Evolutionary conservation across 2,888 invertebrate genomes (phyloP), one percentile per base, ranked within the genome.

Genomic region (Ommatoiulus sabulosus): DNA sequence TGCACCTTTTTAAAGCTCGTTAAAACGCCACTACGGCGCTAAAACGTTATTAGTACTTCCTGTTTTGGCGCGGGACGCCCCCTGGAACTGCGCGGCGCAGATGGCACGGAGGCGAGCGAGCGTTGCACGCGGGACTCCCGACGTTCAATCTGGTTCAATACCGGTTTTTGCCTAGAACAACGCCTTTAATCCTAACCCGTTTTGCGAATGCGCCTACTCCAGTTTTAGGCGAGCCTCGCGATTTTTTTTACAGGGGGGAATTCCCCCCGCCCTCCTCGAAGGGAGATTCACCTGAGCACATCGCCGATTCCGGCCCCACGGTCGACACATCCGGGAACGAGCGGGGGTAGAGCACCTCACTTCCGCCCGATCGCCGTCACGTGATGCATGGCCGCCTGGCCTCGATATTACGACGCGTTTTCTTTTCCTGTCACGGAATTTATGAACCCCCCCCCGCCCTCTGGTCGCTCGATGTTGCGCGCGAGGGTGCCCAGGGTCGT

Each of bases 241-340:
- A 17, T n/a, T n/a, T n/a, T n/a, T n/a, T n/a, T n/a, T n/a, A n/a
- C n/a, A n/a, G n/a, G n/a, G n/a, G n/a, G n/a, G n/a, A n/a, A n/a
- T n/a, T 4, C 46, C 46, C 57, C 57, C 57, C n/a, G 17, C 3
- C 17, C 57, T 5, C 57, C 57, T 4, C 2, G 3, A 1, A 15
- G 48, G 48, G 48, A 72, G 72, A 8, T 24, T 72, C 72, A 72
- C 72, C 72, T 72, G 72, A 72, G 72, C 72, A 72, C 72, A 72
- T 72, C 72, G 72, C 72, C 72, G 72, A 72, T 72, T 72, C 72
- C 72, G 72, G 72, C 72, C 57, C 57, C n/a, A n/a, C 57, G 57
- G 57, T 57, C 17, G 8, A 15, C 57, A 17, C 72, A 72, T 24
- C 72, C 72, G 72, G 72, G 24, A 63, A 63, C 20, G 63, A 52